phyloP scores from a whole-genome alignment of 2,888 invertebrate genomes.

The Spialia ferax region DNA sequence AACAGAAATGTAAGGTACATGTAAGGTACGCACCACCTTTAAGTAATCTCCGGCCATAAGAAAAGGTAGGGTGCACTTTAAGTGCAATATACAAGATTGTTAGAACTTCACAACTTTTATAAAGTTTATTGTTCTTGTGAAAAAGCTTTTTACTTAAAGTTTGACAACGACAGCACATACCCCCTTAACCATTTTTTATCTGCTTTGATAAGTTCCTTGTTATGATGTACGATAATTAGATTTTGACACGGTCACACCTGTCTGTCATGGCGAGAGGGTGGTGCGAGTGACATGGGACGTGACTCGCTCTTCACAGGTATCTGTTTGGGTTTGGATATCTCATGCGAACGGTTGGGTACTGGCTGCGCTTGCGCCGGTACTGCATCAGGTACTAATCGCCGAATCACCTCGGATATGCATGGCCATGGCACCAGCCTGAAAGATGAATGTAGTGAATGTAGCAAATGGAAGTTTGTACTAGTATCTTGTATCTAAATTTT shows the following conservation, averaged over 20 bases:
- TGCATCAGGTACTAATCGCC: constrained; percentile 89
- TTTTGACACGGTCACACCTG: constrained; percentile 56
- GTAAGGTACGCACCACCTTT: constrained; percentile 4
- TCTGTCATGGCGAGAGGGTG: constrained; percentile 74
- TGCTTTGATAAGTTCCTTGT: background rate
- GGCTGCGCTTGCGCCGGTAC: constrained; percentile 71
- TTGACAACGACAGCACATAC: constrained; percentile 4
- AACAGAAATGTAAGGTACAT: no score
- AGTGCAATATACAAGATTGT: background rate
- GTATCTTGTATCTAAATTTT: no score
- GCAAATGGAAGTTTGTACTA: no score
- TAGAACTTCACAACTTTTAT: constrained; percentile 5
- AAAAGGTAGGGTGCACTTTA: background rate
- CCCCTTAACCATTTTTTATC: background rate
- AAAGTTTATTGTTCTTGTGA: constrained; percentile 7
- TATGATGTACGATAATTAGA: background rate
- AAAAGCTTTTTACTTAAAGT: background rate
- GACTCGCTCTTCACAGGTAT: constrained; percentile 59
- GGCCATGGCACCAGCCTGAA: constrained; percentile 92
- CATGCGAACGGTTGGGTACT: constrained; percentile 14
- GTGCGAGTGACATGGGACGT: constrained; percentile 69
- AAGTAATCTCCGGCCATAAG: background rate
- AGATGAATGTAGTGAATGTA: no score
- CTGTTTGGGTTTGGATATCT: constrained; percentile 24
- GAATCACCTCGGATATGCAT: constrained; percentile 88